Evolutionary conservation across 2,797 vertebrate species (phyloP), one percentile per base, ranked within the genome.

Genomic region (Sphenopsis melanotis): DNA sequence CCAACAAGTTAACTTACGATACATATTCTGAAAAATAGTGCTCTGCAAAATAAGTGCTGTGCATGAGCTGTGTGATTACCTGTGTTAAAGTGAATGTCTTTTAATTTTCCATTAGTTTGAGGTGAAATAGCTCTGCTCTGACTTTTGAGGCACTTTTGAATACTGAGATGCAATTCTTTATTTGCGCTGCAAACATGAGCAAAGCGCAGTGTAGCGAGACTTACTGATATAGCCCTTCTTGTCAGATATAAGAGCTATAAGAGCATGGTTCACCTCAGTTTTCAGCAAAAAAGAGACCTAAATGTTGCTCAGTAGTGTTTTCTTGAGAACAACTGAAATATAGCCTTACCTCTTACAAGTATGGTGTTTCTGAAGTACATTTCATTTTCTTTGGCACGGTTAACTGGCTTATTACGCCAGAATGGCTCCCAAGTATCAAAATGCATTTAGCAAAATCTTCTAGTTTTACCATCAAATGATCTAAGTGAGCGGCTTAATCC

Each of bases 101-200:
- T 84, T 70, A 44, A 65, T 75, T 90, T 95, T 49, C 68, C 49
- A 15, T 63, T 77, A 53, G 20, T 66, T 71, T 44, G 64, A 92
- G 79, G 32, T 78, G 53, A 85, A 82, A 77, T 65, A 74, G 42
- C 39, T 55, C 55, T 66, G 55, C 4, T 2, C 75, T 93, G 60
- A 57, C 81, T 91, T 95, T 9, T 68, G 75, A 77, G 68, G 57
- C 30, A 23, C 60, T 57, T 39, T 61, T 61, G 39, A 41, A 41
- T 16, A 61, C 60, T 61, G 60, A 61, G 30, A 46, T 1, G 0
- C 0, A 0, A 65, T 74, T 47, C 71, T 90, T 83, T 93, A 47
- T 93, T 92, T 95, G 82, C n/a, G 55, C 32, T 68, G 82, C 84
- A 95, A 89, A 92, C 53, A 77, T 4, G 29, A 83, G 42, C 71